A percentile compares a stretch with the other conserved stretches of the same genome.
phyloP scores from a whole-genome alignment of 1,140 invertebrate species.

The Carcinoscorpius rotundicauda region DNA sequence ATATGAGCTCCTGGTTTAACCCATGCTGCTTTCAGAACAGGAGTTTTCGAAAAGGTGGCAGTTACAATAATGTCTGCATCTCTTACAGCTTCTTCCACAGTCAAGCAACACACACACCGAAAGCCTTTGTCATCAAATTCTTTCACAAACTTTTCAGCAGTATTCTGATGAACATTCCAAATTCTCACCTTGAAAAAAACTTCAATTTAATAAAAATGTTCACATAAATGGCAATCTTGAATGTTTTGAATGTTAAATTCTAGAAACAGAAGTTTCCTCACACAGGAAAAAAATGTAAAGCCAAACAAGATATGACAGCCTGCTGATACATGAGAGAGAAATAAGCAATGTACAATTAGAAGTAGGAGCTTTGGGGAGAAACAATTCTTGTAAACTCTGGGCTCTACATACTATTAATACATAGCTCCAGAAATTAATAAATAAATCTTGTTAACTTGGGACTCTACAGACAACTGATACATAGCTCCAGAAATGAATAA shows the following conservation, averaged over 20 bases:
- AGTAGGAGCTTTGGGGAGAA: too few species aligned
- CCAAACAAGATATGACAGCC: background rate
- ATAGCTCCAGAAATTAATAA: too few species aligned
- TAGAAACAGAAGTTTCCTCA: background rate
- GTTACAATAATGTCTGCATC: slow-evolving; percentile 46
- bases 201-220: background rate
- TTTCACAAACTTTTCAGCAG: slow-evolving; percentile 34
- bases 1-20: slow-evolving; percentile 41
- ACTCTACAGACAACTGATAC: too few species aligned
- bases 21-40: slow-evolving; percentile 38
- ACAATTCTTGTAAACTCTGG: too few species aligned
- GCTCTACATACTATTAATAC: too few species aligned
- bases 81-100: slow-evolving; percentile 35
- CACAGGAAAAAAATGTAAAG: background rate
- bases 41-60: slow-evolving; percentile 34
- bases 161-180: slow-evolving; percentile 39
- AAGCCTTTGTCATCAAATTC: slow-evolving; percentile 28
- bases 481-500: too few species aligned
- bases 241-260: background rate
- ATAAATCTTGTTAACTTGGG: too few species aligned
- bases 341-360: too few species aligned
- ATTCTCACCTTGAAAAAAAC: slow-evolving; percentile 34
- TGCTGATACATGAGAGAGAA: too few species aligned
- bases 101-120: slow-evolving; percentile 26
- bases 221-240: too few species aligned